A percentile compares a stretch with the other conserved stretches of the same genome.
phyloP scores from a whole-genome alignment of 2,888 invertebrate genomes.

The Mactromeris polynyma region DNA sequence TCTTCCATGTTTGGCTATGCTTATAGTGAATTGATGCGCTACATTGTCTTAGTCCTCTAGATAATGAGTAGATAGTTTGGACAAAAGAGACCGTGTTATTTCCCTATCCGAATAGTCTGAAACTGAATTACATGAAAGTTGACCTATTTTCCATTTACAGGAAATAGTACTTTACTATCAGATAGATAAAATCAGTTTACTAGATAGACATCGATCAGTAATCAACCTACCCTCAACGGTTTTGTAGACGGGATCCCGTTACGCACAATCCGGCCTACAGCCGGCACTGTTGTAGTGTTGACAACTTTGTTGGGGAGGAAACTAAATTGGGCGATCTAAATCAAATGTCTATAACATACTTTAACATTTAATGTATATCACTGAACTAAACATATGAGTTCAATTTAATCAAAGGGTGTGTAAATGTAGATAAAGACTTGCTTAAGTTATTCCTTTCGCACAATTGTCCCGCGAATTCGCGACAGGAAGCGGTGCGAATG shows the following conservation, averaged over 20 bases:
- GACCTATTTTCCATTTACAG: background rate
- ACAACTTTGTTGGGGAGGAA: no score
- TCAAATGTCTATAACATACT: background rate
- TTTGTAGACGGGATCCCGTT: background rate
- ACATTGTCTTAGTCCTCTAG: background rate
- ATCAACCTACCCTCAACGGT: background rate
- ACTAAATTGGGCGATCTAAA: background rate
- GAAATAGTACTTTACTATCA: background rate
- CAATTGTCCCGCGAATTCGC: background rate
- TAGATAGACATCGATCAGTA: background rate
- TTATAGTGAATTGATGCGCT: no score
- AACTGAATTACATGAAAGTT: background rate
- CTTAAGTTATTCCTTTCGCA: background rate
- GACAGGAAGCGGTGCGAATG: background rate
- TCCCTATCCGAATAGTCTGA: no score
- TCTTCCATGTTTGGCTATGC: background rate
- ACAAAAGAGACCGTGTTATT: background rate
- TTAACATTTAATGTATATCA: background rate
- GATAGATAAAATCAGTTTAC: background rate
- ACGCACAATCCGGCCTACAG: background rate
- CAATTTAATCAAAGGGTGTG: background rate
- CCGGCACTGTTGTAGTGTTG: background rate
- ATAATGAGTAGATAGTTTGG: background rate
- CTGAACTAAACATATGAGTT: background rate
- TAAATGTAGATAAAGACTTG: background rate